phyloP scores from a whole-genome alignment of 2,888 invertebrate species.

The Megaustenia siamemsis region DNA sequence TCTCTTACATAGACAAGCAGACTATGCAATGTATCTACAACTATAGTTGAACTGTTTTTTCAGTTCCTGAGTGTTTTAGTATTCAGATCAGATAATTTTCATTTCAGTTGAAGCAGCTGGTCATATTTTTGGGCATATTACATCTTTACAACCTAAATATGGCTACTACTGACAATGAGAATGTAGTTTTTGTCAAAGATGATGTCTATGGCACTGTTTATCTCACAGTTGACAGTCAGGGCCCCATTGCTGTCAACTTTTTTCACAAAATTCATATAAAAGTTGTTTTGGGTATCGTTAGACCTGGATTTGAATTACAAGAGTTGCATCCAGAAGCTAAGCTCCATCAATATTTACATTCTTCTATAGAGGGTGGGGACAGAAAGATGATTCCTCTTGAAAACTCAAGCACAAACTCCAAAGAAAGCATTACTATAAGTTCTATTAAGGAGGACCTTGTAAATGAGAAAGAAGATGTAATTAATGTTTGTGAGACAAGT shows the following conservation, averaged over 20 bases:
- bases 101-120: neutral
- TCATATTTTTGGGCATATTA: neutral
- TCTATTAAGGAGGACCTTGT: neutral
- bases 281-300: neutral
- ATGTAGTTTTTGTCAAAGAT: conserved; percentile 16
- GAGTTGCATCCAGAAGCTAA: neutral
- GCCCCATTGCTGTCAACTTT: conserved; percentile 8
- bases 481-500: neutral
- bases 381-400: too few relatives aligned
- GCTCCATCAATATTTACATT: neutral
- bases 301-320: neutral
- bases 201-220: conserved; percentile 11
- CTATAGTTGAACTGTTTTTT: neutral
- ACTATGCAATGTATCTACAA: neutral
- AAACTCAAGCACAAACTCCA: neutral
- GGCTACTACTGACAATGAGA: conserved; percentile 20
- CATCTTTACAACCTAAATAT: neutral
- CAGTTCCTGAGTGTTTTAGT: neutral
- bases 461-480: too few relatives aligned
- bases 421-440: neutral
- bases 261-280: neutral
- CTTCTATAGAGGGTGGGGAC: neutral
- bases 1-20: neutral
- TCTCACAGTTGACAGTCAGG: conserved; percentile 18
- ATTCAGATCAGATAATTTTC: neutral